Base-by-base conservation (phyloP, 2,797 vertebrate genomes). In the Alfaro cultratus region DNA sequence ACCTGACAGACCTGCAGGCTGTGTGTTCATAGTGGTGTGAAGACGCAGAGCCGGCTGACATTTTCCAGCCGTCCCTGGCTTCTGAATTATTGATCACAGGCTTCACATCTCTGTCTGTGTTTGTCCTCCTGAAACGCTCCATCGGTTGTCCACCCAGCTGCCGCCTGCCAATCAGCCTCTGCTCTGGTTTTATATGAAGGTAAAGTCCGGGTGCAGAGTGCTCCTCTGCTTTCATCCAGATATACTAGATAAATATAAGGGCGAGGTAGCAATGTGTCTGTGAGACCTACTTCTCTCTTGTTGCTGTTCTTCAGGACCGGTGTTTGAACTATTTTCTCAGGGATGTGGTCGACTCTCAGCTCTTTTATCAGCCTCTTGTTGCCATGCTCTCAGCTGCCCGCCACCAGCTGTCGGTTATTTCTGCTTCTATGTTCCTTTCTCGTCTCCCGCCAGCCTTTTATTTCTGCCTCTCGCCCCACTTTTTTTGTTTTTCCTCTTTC, bases 21-120 rank as follows among this genome's bases (percentile, higher is more conserved):
- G 6, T 57, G 49, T 31, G 64, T 60, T 9, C 47, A n/a, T 41
- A 6, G 64, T 76, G 79, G 67, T 86, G 83, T 88, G 88, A 83
- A 76, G 83, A 82, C 85, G 78, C 55, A 75, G 83, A 90, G 71
- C 16, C 45, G 9, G 49, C 83, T 92, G 93, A 90, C 90, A 92
- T 93, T 92, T 91, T 81, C 51, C 85, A 87, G 85, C 77, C 77
- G n/a, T 76, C 82, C 46, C 85, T 75, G 55, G 43, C 46, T 82
- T 0, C 53, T 93, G 80, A 94, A 94, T 94, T 89, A 93, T 94
- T 92, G 90, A 93, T 92, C 84, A 88, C 62, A 91, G 81, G 73
- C 80, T 11, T 91, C 81, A 85, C 81, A 79, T 86, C 84, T 71
- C 74, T 82, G 51, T 80, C 81, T 77, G 73, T 76, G 79, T 51